These are phyloP conservation scores for Physeter macrocephalus DNA, from an alignment of 2,113 vertebrate species.

Conservation along the genomic window DNA sequence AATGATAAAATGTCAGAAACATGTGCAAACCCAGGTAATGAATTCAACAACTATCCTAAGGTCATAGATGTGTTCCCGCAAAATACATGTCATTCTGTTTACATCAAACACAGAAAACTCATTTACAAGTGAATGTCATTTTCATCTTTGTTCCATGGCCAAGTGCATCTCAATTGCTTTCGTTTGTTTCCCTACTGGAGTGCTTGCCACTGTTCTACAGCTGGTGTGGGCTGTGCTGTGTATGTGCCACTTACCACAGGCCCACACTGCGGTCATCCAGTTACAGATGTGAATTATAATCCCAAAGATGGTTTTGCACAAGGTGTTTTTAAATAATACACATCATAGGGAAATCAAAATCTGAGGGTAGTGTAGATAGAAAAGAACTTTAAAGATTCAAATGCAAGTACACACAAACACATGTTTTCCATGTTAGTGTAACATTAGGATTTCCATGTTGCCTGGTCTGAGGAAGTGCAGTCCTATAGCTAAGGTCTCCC, in stretches of 20 bases:
- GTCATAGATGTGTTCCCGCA: slow-evolving; percentile 63
- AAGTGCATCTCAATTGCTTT: slow-evolving; percentile 86
- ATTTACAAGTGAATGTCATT: slow-evolving; percentile 89
- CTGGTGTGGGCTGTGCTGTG: slow-evolving; percentile 81
- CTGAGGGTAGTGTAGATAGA: neutral
- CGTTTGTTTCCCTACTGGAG: slow-evolving; percentile 82
- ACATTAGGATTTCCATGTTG: neutral
- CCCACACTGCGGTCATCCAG: slow-evolving; percentile 36
- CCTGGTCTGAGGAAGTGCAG: neutral
- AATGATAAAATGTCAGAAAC: slow-evolving; percentile 48
- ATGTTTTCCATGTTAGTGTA: neutral
- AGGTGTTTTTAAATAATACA: neutral
- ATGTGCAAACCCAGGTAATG: slow-evolving; percentile 19
- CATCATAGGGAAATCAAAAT: slow-evolving; percentile 24
- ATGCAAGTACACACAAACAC: neutral
- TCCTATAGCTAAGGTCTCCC: neutral
- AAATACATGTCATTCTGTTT: slow-evolving; percentile 82
- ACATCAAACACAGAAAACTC: slow-evolving; percentile 87
- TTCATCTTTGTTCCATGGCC: slow-evolving; percentile 76
- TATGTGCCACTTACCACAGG: slow-evolving; percentile 77
- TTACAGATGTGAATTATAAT: slow-evolving; percentile 51
- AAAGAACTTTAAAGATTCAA: slow-evolving; percentile 1
- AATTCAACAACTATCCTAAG: slow-evolving; percentile 44
- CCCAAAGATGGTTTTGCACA: slow-evolving; percentile 2
- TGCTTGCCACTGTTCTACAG: slow-evolving; percentile 81